Base-by-base conservation (phyloP, 2,888 invertebrate species). In the Oxycera nigricornis region DNA sequence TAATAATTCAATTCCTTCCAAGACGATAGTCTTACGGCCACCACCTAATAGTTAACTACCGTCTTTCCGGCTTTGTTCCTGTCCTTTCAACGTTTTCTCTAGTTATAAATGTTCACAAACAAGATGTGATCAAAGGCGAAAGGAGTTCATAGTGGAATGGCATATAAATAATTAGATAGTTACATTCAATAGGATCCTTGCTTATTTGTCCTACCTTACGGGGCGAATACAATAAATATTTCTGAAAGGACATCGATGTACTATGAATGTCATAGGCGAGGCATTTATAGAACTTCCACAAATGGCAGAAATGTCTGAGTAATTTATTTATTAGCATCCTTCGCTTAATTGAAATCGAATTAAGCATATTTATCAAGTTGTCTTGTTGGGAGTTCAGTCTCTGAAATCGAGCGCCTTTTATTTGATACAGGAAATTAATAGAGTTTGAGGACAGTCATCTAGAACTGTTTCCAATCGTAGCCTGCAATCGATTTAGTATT, bases 291-390 rank as follows among this genome's bases (percentile, higher is more conserved):
- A 55, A 24, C n/a, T 14, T 9, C 2, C 55, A 22, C 6, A 26
- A 22, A 55, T 55, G 55, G 26, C 7, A 55, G 1, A 6, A 24
- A 55, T 55, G 55, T 24, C 26, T 24, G 26, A 55, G 26, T 55
- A 55, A 55, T 55, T 62, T 62, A 62, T 35, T 62, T 62, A 20
- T 39, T 4, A 39, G 22, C 9, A 22, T 35, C 20, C 24, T 62
- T 22, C 39, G 7, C 20, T 62, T 62, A 62, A 62, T 62, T 62
- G 62, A 39, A 62, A 62, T 62, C 39, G 62, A 24, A 62, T 62
- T 39, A 20, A 22, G 20, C 9, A 9, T 39, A 22, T 35, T 39
- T 62, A 22, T 62, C 62, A 62, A 55, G 62, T 35, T 62, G 39
- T 35, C 39, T 62, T 62, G 39, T 62, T 62, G 62, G 20, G 39